Base-by-base conservation (phyloP, 2,888 invertebrate species). In the Crepidodera aurea region DNA sequence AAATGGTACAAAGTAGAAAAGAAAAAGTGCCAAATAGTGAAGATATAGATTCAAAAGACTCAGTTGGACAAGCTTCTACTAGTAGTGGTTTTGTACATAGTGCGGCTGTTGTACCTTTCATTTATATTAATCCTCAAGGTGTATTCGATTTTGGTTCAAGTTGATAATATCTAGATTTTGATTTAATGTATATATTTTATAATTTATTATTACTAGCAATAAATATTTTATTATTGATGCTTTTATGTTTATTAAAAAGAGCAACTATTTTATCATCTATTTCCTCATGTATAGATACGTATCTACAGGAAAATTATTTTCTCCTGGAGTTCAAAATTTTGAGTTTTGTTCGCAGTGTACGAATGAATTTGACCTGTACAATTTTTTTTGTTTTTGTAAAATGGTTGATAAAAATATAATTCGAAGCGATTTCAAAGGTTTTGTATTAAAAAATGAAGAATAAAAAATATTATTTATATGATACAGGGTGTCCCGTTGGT, bases 1-100 rank as follows among this genome's bases (percentile, higher is more conserved):
- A 71, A 67, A 61, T 53, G 42, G 57, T 29, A 0, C 22, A 60
- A 16, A 42, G n/a, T 3, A 46, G 34, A 13, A 64, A 64, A 57
- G 48, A 51, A 15, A 56, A 51, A 42, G 15, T 19, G 5, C n/a
- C 22, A 1, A 58, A 22, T 7, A 18, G 12, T 1, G 40, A 51
- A 8, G 3, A 18, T 29, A 10, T 7, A 8, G 37, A 34, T 15
- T n/a, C 29, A 7, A n/a, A n/a, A n/a, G 1, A 12, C 5, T 6
- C 8, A 7, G 18, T n/a, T 13, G 25, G 2, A 12, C 15, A 4
- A 12, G 39, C 22, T 15, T 39, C 39, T 2, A 39, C 37, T 7
- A 39, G 48, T 48, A 32, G 32, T 51, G 10, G 5, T 1, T 16
- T 42, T 12, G 27, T 19, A 15, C 15, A 18, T 32, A 54, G 18